A percentile compares a stretch with the other conserved stretches of the same genome.
Conservation (phyloP, 2,888 invertebrate species). For the Drosophila phalerata region DNA sequence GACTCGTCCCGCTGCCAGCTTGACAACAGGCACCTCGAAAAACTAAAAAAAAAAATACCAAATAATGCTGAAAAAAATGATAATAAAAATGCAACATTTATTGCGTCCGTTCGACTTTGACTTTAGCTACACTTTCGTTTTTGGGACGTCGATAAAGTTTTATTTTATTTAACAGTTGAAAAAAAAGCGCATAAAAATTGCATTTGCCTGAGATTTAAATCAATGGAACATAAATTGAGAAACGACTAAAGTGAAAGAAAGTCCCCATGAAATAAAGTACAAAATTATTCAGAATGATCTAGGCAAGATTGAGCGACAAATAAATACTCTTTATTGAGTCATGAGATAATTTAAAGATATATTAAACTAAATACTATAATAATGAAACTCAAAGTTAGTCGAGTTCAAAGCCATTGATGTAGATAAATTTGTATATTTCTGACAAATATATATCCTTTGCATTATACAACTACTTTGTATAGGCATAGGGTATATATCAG, state of each 20-base stretch:
- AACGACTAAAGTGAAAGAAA: conserved; percentile 55
- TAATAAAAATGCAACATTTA: conserved; percentile 80
- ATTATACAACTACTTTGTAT: background rate
- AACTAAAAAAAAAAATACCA: conserved; percentile 33
- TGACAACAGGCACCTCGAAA: conserved; percentile 44
- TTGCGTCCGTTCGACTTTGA: conserved; percentile 44
- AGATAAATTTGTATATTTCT: background rate
- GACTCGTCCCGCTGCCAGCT: conserved; percentile 37
- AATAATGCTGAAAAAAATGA: conserved; percentile 51
- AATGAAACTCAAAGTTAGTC: background rate
- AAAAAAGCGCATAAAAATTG: conserved; percentile 60
- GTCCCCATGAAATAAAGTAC: conserved; percentile 36
- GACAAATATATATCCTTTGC: too few relatives aligned
- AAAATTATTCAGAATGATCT: conserved; percentile 11
- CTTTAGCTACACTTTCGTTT: conserved; percentile 56
- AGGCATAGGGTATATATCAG: conserved; percentile 5
- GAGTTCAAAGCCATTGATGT: background rate
- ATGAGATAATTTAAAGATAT: too few relatives aligned
- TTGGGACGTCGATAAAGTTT: conserved; percentile 50
- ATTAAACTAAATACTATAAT: background rate
- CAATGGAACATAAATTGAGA: conserved; percentile 62
- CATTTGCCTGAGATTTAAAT: conserved; percentile 69
- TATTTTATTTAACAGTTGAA: conserved; percentile 21
- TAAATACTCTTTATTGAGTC: background rate
- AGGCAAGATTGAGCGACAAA: background rate